A percentile compares a stretch with the other conserved stretches of the same genome.
Conservation (phyloP, 2,797 vertebrate species). For the Pantherophis vulpinus region DNA sequence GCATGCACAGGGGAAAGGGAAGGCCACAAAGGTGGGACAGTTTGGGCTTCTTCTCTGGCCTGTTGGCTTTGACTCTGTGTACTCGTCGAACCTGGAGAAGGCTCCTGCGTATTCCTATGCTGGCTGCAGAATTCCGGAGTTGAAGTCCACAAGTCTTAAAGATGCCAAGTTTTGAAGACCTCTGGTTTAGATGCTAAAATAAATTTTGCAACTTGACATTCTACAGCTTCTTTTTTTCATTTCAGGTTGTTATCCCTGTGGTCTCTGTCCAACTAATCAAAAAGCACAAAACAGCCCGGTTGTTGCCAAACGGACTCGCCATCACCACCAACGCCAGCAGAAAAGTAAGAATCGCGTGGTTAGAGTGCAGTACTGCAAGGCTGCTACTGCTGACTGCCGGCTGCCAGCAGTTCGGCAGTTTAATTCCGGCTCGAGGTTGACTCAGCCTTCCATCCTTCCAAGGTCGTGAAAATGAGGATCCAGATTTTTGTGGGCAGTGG, state of each 20-base stretch:
- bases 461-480: too few relatives aligned
- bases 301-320: constrained; percentile 91
- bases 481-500: too few relatives aligned
- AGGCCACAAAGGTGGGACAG: background rate
- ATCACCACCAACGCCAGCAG: constrained; percentile 89
- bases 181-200: background rate
- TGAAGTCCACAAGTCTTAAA: too few relatives aligned
- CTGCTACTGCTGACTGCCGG: too few relatives aligned
- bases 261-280: constrained; percentile 90
- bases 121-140: too few relatives aligned
- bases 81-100: too few relatives aligned
- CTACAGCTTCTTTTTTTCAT: background rate
- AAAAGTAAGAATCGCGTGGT: constrained; percentile 73
- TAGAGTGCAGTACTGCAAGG: too few relatives aligned
- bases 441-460: too few relatives aligned
- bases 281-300: constrained; percentile 92
- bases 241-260: constrained; percentile 89
- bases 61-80: background rate
- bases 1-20: background rate
- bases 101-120: too few relatives aligned
- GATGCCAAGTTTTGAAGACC: too few relatives aligned
- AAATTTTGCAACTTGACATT: background rate
- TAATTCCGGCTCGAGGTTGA: too few relatives aligned
- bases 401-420: too few relatives aligned
- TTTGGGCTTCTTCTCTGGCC: background rate